phyloP scores from a whole-genome alignment of 2,113 vertebrate species.

The Oryzias curvinotus region DNA sequence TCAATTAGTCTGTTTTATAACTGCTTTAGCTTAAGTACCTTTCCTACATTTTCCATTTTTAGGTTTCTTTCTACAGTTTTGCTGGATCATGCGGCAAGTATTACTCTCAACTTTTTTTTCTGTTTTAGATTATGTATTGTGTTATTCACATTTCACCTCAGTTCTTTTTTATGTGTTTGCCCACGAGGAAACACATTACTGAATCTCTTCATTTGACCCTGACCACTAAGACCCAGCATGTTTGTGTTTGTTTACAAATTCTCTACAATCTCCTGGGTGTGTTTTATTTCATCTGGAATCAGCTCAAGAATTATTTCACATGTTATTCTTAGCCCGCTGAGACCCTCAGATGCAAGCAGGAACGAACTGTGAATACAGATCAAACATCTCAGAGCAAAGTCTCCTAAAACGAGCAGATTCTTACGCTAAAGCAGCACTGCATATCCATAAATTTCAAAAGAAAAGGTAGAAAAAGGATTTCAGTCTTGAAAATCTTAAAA shows the following conservation, averaged over 20 bases:
- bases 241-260: constrained; percentile 13
- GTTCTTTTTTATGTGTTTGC: neutral
- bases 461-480: constrained; percentile 14
- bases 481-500: constrained; percentile 5
- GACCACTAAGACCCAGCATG: neutral
- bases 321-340: constrained; percentile 40
- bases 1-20: too few species aligned
- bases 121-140: neutral
- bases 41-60: too few species aligned
- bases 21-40: too few species aligned
- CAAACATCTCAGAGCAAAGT: constrained; percentile 24
- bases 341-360: constrained; percentile 20
- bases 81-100: too few species aligned
- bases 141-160: neutral
- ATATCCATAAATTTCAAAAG: constrained; percentile 1
- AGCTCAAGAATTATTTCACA: constrained; percentile 43
- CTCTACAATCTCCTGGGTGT: constrained; percentile 8
- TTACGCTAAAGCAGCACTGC: constrained; percentile 10
- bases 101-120: too few species aligned
- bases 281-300: constrained; percentile 40
- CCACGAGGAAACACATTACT: neutral
- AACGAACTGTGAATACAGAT: constrained; percentile 31
- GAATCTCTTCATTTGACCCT: neutral
- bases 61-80: neutral
- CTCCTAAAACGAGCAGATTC: constrained; percentile 50